Evolutionary conservation across 2,888 invertebrate genomes (phyloP), one percentile per base, ranked within the genome.

Genomic region (Rutpela maculata): DNA sequence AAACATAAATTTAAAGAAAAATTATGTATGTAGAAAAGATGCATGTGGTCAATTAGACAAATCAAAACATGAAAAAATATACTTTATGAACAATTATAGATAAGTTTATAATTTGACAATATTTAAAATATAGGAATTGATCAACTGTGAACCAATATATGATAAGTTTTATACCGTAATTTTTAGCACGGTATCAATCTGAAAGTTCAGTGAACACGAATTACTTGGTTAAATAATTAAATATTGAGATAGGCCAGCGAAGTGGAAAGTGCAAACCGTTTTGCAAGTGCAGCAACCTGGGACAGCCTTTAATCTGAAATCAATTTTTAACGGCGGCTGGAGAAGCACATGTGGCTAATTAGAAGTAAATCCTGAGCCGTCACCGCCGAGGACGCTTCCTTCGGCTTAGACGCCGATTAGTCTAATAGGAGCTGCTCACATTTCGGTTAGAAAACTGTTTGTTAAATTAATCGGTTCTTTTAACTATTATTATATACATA

Each of bases 271-370:
- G 17, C 57, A 65, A 65, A 56, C 22, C 70, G 65, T 63, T 75
- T 70, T 70, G 75, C 75, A 65, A 70, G 65, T 65, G 70, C 75
- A 75, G 55, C 62, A 65, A 66, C 75, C 56, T 43, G 75, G 59
- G 57, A 43, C 62, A 63, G 35, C 55, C 38, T 63, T 63, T 73
- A 76, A 73, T 76, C 59, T 68, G 50, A 73, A 76, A 76, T 62
- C 69, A 76, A 73, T 76, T 73, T 56, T 68, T 31, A 68, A 73
- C 55, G 73, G 73, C 71, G 62, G 11, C 38, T 17, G 62, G 12
- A 26, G 67, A 55, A 31, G 66, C 73, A 76, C 57, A 66, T 76
- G 73, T 70, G 70, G 71, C 59, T 73, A 76, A 76, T 76, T 76
- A 73, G 57, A 59, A 67, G 67, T 55, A 55, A 67, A 67, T 67